These are phyloP conservation scores for Narcine bancroftii DNA, from an alignment of 2,113 vertebrate genomes.

Conservation along the genomic window DNA sequence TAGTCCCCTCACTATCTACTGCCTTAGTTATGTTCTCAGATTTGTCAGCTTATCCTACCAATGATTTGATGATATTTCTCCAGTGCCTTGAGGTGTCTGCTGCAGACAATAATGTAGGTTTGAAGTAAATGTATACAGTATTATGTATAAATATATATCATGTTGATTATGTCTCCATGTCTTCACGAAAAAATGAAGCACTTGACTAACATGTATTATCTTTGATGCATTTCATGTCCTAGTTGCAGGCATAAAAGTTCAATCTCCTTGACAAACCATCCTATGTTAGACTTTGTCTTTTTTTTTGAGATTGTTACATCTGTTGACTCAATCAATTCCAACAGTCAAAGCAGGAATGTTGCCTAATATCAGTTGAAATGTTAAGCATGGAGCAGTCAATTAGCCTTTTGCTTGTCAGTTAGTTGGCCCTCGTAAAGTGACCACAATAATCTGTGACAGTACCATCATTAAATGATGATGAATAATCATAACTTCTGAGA, in stretches of 20 bases:
- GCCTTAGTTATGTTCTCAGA: too few relatives aligned
- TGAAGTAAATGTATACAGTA: background rate
- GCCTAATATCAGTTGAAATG: background rate
- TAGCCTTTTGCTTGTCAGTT: slow-evolving; percentile 23
- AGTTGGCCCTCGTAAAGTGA: slow-evolving; percentile 9
- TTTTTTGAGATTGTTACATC: background rate
- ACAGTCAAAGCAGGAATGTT: slow-evolving; percentile 4
- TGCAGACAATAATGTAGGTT: background rate
- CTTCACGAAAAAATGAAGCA: background rate
- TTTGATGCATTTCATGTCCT: background rate
- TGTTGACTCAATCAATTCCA: background rate
- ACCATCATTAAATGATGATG: background rate
- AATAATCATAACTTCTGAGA: slow-evolving; percentile 18
- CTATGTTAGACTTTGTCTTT: background rate
- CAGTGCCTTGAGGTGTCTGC: too few relatives aligned
- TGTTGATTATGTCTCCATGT: background rate
- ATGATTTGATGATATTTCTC: too few relatives aligned
- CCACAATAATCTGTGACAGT: background rate
- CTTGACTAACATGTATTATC: background rate
- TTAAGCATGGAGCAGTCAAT: background rate
- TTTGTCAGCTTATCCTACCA: too few relatives aligned
- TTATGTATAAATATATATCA: background rate
- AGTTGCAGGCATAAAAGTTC: background rate
- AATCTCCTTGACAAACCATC: background rate
- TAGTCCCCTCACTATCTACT: too few relatives aligned